Percentiles rank a stretch among this genome's conserved stretches.
These are phyloP conservation scores for Pachypsylla venusta DNA, from an alignment of 1,140 invertebrate genomes.

Conservation along the genomic window DNA sequence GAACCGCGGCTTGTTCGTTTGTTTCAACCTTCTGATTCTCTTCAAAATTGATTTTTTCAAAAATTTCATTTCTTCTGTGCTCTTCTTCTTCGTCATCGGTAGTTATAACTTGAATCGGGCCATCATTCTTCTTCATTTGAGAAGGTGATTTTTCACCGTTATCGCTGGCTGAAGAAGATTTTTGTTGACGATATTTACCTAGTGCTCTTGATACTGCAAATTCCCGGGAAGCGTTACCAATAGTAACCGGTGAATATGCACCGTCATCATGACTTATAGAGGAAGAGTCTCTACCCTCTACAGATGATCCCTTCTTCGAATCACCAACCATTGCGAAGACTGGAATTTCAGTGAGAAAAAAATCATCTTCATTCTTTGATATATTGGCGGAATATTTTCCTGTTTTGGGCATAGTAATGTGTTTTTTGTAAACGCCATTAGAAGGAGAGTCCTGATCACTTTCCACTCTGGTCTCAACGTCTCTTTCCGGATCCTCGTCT, in stretches of 20 bases:
- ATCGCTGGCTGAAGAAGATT: conserved; percentile 28
- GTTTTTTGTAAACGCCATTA: no score
- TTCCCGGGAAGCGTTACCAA: conserved; percentile 52
- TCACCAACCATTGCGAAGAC: conserved; percentile 59
- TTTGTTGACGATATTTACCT: conserved; percentile 62
- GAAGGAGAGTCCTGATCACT: no score
- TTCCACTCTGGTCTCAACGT: no score
- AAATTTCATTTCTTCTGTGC: conserved; percentile 22
- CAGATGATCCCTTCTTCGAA: conserved; percentile 42
- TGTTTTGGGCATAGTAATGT: no score
- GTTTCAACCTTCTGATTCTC: conserved; percentile 17
- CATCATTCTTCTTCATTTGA: conserved; percentile 16
- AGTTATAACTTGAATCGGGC: conserved; percentile 19
- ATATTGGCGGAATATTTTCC: no score
- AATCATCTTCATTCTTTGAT: no score
- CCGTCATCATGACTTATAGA: conserved; percentile 23
- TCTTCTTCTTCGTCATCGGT: conserved; percentile 23
- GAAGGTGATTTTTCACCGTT: conserved; percentile 19
- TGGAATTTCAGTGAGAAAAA: conserved; percentile 23
- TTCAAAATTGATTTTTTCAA: conserved; percentile 23
- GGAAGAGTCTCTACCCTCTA: conserved; percentile 36
- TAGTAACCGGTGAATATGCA: conserved; percentile 35
- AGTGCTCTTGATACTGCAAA: conserved; percentile 68
- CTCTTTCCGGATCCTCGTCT: no score
- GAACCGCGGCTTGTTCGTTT: not conserved